phyloP scores from a whole-genome alignment of 2,113 vertebrate species.

The Sporophila hypoxantha region DNA sequence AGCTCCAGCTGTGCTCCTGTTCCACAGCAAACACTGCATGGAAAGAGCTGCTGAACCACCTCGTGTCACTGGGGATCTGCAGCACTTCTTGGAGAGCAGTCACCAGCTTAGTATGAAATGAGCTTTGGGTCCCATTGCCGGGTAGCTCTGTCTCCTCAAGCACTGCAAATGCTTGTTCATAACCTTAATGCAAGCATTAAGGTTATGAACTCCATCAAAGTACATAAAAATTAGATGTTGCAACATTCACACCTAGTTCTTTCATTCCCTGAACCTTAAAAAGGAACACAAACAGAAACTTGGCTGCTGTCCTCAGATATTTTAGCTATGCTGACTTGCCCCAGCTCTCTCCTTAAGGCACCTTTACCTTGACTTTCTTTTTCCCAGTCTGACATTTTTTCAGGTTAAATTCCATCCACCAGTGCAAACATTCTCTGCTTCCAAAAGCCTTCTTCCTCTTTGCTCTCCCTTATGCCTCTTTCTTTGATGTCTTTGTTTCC shows the following conservation, averaged over 20 bases:
- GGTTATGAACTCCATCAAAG: conserved; percentile 14
- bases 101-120: not conserved
- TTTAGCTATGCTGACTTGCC: not conserved
- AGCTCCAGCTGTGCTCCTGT: not conserved
- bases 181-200: not conserved
- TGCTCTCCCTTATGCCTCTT: not conserved
- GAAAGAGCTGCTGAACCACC: not conserved
- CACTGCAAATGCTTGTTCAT: not conserved
- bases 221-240: conserved; percentile 3
- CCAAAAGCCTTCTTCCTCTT: not conserved
- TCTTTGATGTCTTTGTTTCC: not conserved
- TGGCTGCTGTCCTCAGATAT: not conserved
- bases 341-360: not conserved
- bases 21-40: accelerated
- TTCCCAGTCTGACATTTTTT: not conserved
- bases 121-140: not conserved
- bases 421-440: not conserved
- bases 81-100: not conserved
- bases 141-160: not conserved
- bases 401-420: not conserved
- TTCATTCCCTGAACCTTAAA: conserved; percentile 11
- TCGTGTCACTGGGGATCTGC: not conserved
- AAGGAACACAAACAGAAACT: conserved; percentile 29
- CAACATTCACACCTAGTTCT: not conserved
- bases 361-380: not conserved